Evolutionary conservation across 2,888 invertebrate species (phyloP), one percentile per base, ranked within the genome.

Genomic region (Drosophila diplacantha): DNA sequence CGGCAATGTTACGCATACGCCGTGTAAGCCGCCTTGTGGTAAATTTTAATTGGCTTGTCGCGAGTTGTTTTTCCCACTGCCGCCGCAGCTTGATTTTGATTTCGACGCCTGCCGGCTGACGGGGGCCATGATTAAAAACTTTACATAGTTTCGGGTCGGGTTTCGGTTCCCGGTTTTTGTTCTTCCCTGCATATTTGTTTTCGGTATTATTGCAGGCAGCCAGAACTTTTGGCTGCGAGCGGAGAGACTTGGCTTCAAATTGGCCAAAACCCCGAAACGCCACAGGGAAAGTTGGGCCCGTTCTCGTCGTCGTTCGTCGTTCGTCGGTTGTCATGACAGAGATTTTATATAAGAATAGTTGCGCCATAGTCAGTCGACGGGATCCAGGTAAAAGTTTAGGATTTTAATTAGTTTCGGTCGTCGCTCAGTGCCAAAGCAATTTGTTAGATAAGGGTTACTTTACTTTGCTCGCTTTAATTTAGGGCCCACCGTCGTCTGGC

Each of bases 341-440:
- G 41, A 53, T 53, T 61, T 61, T 43, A 52, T 65, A 65, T 65
- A 61, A 61, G 61, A 65, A 61, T 61, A 65, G 66, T 61, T 61
- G 53, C 39, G 22, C 34, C 57, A 24, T 16, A 47, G 47, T 20
- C 18, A 41, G 39, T 24, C 39, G 39, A 22, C 20, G 43, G 16
- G 18, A 31, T 38, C 31, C 73, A 78, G 78, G 84, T 78, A 80
- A 72, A 81, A 78, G 67, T 82, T 79, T 67, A 34, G 61, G 75
- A 61, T 83, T 77, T 84, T 82, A 79, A 79, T 79, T 79, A 84
- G 84, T 79, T 79, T 84, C 66, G 69, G 74, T 73, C 73, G 79
- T 59, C 66, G 72, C 82, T 66, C 52, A 69, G 66, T 53, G 76
- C 63, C 38, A 39, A 43, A 57, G 47, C 65, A 80, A 82, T 82